Evolutionary conservation across 2,888 invertebrate species (phyloP).

Genomic region (Drosophila heteroneura): DNA sequence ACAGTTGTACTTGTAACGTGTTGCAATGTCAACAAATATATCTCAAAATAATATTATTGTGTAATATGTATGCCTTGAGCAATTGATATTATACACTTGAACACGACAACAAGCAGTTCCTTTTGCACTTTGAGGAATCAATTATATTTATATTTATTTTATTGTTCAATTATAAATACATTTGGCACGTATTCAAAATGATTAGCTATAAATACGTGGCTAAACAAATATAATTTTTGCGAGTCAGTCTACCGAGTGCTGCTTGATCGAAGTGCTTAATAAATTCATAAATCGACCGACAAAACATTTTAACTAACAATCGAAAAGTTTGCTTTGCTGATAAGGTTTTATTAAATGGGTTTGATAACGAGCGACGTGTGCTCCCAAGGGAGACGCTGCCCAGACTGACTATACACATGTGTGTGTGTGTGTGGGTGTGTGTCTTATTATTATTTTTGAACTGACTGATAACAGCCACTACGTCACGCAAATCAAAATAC

Average conservation of each 20-base stretch:
- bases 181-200: conserved; percentile 36
- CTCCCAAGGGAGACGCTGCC: conserved; percentile 8
- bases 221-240: conserved; percentile 11
- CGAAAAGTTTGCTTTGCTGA: conserved; percentile 17
- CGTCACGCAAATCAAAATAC: not conserved
- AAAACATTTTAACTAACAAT: conserved; percentile 26
- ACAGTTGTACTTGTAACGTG: conserved; percentile 27
- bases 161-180: conserved; percentile 1
- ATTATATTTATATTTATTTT: conserved; percentile 20
- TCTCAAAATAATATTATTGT: not conserved
- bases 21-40: conserved; percentile 15
- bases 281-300: conserved; percentile 20
- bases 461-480: conserved; percentile 19
- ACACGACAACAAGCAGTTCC: not conserved
- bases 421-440: not conserved
- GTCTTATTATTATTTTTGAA: not conserved
- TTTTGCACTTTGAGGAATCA: not conserved
- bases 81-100: not conserved
- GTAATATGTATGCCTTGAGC: not conserved
- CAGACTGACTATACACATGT: conserved; percentile 10
- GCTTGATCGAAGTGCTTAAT: conserved; percentile 16
- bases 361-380: conserved; percentile 8
- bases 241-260: not conserved
- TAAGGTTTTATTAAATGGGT: conserved; percentile 22
- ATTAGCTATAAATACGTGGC: conserved; percentile 31